A percentile compares a stretch with the other conserved stretches of the same genome.
phyloP scores from a whole-genome alignment of 2,797 vertebrate genomes.

The Hipposideros larvatus region DNA sequence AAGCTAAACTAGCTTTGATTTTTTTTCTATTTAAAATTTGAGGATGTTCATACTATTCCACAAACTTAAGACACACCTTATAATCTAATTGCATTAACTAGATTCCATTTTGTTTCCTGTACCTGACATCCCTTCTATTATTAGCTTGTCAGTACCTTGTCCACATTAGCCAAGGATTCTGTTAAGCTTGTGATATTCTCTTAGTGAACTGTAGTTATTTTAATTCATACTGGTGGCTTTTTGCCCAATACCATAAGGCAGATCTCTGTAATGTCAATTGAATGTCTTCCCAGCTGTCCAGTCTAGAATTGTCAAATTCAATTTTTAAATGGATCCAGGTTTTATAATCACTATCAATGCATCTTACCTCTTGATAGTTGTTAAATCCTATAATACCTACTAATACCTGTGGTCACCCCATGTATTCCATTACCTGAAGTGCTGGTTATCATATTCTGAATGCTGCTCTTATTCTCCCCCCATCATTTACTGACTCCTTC shows the following conservation, averaged over 20 bases:
- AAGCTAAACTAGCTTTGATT: background rate
- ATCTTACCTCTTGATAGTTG: background rate
- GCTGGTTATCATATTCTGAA: background rate
- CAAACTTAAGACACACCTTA: background rate
- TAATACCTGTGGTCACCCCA: background rate
- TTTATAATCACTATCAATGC: background rate
- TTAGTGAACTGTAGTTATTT: background rate
- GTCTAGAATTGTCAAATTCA: background rate
- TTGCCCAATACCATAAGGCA: background rate
- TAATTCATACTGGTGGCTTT: background rate
- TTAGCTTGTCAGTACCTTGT: background rate
- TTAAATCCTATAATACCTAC: background rate
- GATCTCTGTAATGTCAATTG: background rate
- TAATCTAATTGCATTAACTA: background rate
- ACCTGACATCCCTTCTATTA: background rate
- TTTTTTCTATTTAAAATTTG: background rate
- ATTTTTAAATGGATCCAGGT: background rate
- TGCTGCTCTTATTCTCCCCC: background rate
- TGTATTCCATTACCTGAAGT: background rate
- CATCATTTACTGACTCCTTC: background rate
- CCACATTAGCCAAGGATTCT: background rate
- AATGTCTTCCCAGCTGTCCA: background rate
- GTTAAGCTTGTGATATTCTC: background rate
- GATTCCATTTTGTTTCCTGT: background rate
- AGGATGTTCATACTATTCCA: background rate